Evolutionary conservation across 2,113 vertebrate species (phyloP), one percentile per base, ranked within the genome.

Genomic region (Scytalopus superciliaris): DNA sequence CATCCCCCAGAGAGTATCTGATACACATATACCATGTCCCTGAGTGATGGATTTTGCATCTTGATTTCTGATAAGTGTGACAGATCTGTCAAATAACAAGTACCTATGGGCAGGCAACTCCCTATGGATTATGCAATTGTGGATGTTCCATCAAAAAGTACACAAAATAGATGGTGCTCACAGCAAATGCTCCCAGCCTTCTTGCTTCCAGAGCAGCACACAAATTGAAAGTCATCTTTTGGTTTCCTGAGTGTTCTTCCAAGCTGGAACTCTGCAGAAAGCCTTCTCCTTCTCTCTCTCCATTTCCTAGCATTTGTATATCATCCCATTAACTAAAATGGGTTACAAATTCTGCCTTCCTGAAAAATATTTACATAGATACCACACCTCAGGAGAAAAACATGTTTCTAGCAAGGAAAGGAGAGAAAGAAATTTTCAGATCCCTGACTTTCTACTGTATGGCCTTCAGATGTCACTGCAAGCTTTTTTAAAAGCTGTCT

Each of bases 391-490:
- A 11, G 53, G 12, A 67, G 52, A 74, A 55, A 81, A 90, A 74
- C 2, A 30, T 0, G 0, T 44, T 88, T 63, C 16, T 31, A 67
- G 55, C 59, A 33, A 55, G n/a, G 9, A 27, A 52, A 47, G 77
- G 25, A 82, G 42, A 69, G 6, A 87, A 73, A 12, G 21, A 19
- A 14, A 42, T 66, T 91, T 95, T 73, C 75, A 88, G 30, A 83
- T 80, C 50, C 33, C 42, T 74, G 90, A 23, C 57, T 90, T 96
- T 96, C 87, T 86, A 37, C 90, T 31, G 3, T 23, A 52, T 7
- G 75, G 85, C 95, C 96, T 97, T 97, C 92, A 96, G 94, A 90
- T 93, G 96, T 96, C 95, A 96, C 93, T 96, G 68, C 90, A 92
- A 92, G 92, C 87, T 90, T 74, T 90, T 44, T 56, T 75, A 74